A percentile compares a stretch with the other conserved stretches of the same genome.
Evolutionary conservation across 92 coral and sea anemone species (phyloP).

Genomic region (Chrysogorgia sp.): DNA sequence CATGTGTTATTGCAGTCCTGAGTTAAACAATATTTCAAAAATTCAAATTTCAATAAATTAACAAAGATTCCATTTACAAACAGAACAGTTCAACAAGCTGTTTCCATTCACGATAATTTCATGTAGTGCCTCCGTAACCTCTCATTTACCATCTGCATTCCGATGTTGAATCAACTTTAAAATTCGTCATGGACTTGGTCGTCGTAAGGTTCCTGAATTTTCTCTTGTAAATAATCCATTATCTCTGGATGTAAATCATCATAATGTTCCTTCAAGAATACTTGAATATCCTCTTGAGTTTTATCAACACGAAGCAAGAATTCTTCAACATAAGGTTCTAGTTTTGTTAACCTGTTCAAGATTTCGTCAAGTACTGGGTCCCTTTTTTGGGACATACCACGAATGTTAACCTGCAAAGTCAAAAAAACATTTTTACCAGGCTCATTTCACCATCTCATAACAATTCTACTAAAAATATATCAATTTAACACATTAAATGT

Average conservation of each 20-base stretch:
- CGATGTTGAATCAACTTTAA: background rate
- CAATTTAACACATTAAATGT: background rate
- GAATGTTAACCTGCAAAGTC: constrained; percentile 72
- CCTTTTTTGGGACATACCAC: constrained; percentile 65
- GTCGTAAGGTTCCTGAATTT: background rate
- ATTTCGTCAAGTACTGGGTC: constrained; percentile 53
- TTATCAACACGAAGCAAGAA: constrained; percentile 76
- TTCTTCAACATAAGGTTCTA: constrained; percentile 77
- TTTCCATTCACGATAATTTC: no score
- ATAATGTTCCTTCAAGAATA: constrained; percentile 57
- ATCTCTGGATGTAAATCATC: constrained; percentile 51
- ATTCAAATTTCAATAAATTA: no score
- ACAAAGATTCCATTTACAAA: no score
- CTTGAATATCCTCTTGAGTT: constrained; percentile 59
- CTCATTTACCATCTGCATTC: no score
- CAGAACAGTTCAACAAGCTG: no score
- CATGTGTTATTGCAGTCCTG: no score
- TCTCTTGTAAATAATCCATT: constrained; percentile 53
- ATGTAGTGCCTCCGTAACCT: no score
- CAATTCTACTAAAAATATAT: background rate
- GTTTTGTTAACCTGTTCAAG: constrained; percentile 46
- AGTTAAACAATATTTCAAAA: no score
- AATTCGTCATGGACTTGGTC: background rate
- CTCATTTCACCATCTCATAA: background rate
- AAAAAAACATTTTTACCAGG: background rate